phyloP scores from a whole-genome alignment of 2,888 invertebrate species.

The Noctua fimbriata region DNA sequence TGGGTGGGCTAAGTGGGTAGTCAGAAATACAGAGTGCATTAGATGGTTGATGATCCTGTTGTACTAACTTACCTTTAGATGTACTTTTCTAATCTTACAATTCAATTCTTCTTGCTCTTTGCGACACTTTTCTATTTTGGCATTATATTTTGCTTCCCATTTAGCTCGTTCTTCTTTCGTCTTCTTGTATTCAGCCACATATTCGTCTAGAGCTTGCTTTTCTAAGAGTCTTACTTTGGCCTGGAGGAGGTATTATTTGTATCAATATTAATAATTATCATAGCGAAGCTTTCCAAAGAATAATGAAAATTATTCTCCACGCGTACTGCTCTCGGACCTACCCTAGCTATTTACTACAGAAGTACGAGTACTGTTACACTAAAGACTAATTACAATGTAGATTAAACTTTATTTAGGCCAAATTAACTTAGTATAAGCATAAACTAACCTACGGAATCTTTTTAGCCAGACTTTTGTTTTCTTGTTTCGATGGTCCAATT shows the following conservation, averaged over 20 bases:
- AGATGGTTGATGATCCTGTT: neutral
- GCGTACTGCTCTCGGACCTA: neutral
- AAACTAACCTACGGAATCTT: neutral
- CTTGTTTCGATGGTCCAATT: neutral
- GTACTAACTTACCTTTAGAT: conserved; percentile 66
- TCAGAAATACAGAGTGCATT: neutral
- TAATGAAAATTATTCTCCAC: neutral
- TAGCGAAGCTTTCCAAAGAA: neutral
- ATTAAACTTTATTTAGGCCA: neutral
- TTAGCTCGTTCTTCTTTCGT: conserved; percentile 62
- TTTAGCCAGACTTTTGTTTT: neutral
- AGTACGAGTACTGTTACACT: neutral
- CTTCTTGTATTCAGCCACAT: conserved; percentile 62
- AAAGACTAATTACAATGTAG: neutral
- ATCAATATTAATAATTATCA: neutral
- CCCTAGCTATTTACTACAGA: neutral
- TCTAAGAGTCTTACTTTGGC: conserved; percentile 59
- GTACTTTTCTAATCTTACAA: conserved; percentile 66
- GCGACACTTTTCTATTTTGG: conserved; percentile 65
- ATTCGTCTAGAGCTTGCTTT: conserved; percentile 67
- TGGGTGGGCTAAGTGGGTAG: neutral
- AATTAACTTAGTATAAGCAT: neutral
- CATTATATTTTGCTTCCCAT: conserved; percentile 65
- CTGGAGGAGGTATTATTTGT: conserved; percentile 44
- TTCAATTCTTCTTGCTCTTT: conserved; percentile 70